A percentile compares a stretch with the other conserved stretches of the same genome.
Evolutionary conservation across 2,888 invertebrate genomes (phyloP).

Genomic region (Dicycla oo): DNA sequence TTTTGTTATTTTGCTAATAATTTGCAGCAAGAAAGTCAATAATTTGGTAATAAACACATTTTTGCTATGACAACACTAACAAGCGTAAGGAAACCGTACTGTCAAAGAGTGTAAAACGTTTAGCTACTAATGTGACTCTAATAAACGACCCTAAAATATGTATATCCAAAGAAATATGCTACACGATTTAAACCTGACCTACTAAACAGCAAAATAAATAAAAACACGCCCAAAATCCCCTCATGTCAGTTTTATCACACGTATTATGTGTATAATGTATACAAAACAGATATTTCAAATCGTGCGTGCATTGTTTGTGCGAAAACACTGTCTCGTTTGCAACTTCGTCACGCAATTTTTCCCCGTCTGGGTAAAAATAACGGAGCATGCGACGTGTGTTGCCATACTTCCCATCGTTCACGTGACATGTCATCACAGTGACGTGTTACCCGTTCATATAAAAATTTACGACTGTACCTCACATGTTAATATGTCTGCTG

Average conservation of each 20-base stretch:
- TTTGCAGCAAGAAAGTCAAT: conserved; percentile 30
- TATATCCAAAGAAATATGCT: conserved; percentile 32
- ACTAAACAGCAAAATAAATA: conserved; percentile 50
- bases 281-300: conserved; percentile 78
- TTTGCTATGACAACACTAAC: conserved; percentile 28
- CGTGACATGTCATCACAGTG: conserved; percentile 74
- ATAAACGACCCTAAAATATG: conserved; percentile 29
- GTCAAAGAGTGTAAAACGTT: conserved; percentile 40
- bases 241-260: conserved; percentile 66
- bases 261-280: conserved; percentile 61
- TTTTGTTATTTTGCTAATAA: conserved; percentile 35
- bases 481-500: conserved; percentile 75
- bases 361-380: conserved; percentile 75
- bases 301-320: conserved; percentile 77
- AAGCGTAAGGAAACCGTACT: conserved; percentile 29
- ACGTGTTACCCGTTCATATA: conserved; percentile 80
- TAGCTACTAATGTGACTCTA: conserved; percentile 45
- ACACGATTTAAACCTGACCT: conserved; percentile 50
- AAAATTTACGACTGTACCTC: conserved; percentile 82
- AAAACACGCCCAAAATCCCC: conserved; percentile 57
- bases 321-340: conserved; percentile 72
- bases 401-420: conserved; percentile 72
- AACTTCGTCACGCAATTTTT: conserved; percentile 81
- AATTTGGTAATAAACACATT: conserved; percentile 15
- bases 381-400: conserved; percentile 60